phyloP scores from a whole-genome alignment of 1,140 invertebrate species.

The Phymastichus coffea region DNA sequence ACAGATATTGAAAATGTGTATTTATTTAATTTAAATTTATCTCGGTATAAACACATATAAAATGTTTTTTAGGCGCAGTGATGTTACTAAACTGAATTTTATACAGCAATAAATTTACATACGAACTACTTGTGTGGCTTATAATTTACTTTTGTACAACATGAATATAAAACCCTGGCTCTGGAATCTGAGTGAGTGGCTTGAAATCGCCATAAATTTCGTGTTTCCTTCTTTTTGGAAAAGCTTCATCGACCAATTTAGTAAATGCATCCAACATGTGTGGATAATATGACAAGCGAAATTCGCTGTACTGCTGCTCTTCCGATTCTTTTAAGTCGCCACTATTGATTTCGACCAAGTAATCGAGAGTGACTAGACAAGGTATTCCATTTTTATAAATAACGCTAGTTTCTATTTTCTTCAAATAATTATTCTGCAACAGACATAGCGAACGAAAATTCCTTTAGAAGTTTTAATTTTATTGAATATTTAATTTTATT shows the following conservation, averaged over 20 bases:
- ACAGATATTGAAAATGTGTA: too few species aligned
- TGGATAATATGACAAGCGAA: constrained; percentile 81
- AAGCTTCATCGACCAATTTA: constrained; percentile 68
- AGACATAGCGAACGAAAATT: too few species aligned
- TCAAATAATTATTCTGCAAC: constrained; percentile 73
- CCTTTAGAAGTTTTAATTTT: too few species aligned
- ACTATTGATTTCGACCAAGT: constrained; percentile 64
- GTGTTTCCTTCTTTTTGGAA: constrained; percentile 65
- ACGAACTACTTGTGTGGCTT: too few species aligned
- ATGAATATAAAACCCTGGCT: constrained; percentile 83
- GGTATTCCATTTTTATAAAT: constrained; percentile 72
- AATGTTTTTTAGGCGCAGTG: too few species aligned
- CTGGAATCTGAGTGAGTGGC: constrained; percentile 60
- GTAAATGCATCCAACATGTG: constrained; percentile 71
- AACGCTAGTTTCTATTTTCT: constrained; percentile 79
- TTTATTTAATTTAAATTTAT: too few species aligned
- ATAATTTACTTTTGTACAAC: constrained; percentile 74
- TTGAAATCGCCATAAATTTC: constrained; percentile 81
- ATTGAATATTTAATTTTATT: too few species aligned
- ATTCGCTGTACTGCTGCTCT: constrained; percentile 61
- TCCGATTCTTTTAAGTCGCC: constrained; percentile 42
- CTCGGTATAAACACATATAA: too few species aligned
- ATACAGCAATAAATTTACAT: too few species aligned
- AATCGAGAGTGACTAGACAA: constrained; percentile 74
- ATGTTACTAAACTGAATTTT: too few species aligned